These are phyloP conservation scores for Acanthochromis polyacanthus DNA, from an alignment of 2,113 vertebrate genomes.

Conservation along the genomic window DNA sequence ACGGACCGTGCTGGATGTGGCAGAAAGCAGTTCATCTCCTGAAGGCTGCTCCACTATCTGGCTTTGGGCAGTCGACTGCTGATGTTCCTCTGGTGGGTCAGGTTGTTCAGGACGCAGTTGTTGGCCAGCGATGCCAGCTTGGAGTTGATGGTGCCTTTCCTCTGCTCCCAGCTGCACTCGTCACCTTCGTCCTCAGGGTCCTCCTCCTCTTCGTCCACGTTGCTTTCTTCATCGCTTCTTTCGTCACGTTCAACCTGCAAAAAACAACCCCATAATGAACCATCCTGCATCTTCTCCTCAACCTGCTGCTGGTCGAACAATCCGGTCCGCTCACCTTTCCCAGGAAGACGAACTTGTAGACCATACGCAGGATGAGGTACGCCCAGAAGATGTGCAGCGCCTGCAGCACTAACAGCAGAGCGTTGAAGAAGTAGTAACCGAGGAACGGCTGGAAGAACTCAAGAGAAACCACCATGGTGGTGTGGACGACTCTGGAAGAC, in stretches of 20 bases:
- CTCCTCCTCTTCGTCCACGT: conserved; percentile 87
- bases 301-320: background rate
- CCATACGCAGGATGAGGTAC: conserved; percentile 91
- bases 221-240: conserved; percentile 93
- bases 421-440: conserved; percentile 93
- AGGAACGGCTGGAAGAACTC: conserved; percentile 87
- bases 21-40: conserved; percentile 5
- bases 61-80: conserved; percentile 82
- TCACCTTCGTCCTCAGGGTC: conserved; percentile 69
- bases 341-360: conserved; percentile 86
- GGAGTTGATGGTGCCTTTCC: conserved; percentile 76
- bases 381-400: conserved; percentile 94
- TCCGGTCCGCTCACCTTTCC: conserved; percentile 86
- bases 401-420: conserved; percentile 88
- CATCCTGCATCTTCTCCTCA: no score
- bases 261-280: background rate
- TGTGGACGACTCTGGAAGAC: conserved; percentile 85
- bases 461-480: conserved; percentile 86
- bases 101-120: conserved; percentile 82
- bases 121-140: conserved; percentile 74
- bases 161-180: conserved; percentile 67
- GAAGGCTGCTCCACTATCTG: conserved; percentile 73
- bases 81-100: conserved; percentile 80
- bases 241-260: conserved; percentile 90
- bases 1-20: conserved; percentile 35